These are phyloP conservation scores for Tachina fera DNA, from an alignment of 2,888 invertebrate species.

Conservation along the genomic window DNA sequence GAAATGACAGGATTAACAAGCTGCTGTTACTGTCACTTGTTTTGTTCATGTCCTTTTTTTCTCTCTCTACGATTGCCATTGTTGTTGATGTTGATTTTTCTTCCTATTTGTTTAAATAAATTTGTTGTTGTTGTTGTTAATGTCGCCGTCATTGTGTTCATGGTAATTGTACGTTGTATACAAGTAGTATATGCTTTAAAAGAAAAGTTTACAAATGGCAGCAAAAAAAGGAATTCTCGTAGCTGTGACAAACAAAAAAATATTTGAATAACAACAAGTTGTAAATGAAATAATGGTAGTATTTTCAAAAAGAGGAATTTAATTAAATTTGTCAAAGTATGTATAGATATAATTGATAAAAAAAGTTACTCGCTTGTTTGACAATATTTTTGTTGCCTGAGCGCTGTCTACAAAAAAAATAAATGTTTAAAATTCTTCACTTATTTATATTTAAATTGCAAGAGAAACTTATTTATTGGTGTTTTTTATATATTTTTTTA, in stretches of 20 bases:
- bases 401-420: neutral
- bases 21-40: slow-evolving; percentile 57
- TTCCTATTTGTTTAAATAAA: slow-evolving; percentile 7
- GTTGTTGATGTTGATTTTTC: slow-evolving; percentile 17
- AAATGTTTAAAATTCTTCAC: neutral
- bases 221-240: neutral
- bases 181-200: neutral
- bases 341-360: neutral
- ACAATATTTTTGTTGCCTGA: neutral
- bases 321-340: slow-evolving; percentile 45
- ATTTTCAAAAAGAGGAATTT: slow-evolving; percentile 23
- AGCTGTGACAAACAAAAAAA: neutral
- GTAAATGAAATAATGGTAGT: slow-evolving; percentile 7
- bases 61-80: neutral
- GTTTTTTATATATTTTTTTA: neutral
- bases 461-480: neutral
- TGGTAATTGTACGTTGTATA: slow-evolving; percentile 8
- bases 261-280: slow-evolving; percentile 30
- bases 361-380: neutral
- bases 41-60: neutral
- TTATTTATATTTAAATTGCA: neutral
- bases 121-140: slow-evolving; percentile 1
- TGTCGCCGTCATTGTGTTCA: slow-evolving; percentile 1
- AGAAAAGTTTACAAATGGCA: neutral
- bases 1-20: slow-evolving; percentile 68